A percentile compares a stretch with the other conserved stretches of the same genome.
Evolutionary conservation across 2,888 invertebrate species (phyloP).

Genomic region (Anthoptus insignis): DNA sequence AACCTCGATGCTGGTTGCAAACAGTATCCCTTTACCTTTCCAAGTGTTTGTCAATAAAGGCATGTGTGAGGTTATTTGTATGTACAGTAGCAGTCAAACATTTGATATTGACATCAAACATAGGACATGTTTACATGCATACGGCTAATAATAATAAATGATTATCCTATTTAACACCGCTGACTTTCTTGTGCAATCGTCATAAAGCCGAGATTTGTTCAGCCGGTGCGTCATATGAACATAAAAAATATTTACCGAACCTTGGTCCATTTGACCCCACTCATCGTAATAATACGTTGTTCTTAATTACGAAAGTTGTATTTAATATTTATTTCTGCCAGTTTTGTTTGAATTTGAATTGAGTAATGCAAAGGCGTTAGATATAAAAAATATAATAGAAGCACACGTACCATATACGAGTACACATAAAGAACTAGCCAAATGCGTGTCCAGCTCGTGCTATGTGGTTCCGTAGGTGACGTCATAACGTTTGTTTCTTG

Average conservation of each 20-base stretch:
- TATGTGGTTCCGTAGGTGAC: too few species aligned
- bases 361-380: not conserved
- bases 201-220: conserved; percentile 14
- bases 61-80: conserved; percentile 26
- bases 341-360: not conserved
- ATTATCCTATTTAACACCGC: not conserved
- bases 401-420: too few species aligned
- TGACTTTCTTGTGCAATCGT: conserved; percentile 6
- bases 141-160: conserved; percentile 20
- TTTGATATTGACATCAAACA: conserved; percentile 42
- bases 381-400: too few species aligned
- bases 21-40: too few species aligned
- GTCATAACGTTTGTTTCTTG: too few species aligned
- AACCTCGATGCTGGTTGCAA: too few species aligned
- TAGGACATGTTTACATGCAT: conserved; percentile 25
- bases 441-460: too few species aligned
- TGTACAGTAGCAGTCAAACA: conserved; percentile 40
- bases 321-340: conserved; percentile 5
- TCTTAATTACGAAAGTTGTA: conserved; percentile 27
- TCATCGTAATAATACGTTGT: conserved; percentile 15
- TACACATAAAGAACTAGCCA: too few species aligned
- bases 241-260: conserved; percentile 22
- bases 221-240: not conserved
- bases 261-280: conserved; percentile 16
- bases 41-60: not conserved